These are phyloP conservation scores for Orbicella faveolata DNA, from an alignment of 64 coral and sea anemone species.

Conservation along the genomic window DNA sequence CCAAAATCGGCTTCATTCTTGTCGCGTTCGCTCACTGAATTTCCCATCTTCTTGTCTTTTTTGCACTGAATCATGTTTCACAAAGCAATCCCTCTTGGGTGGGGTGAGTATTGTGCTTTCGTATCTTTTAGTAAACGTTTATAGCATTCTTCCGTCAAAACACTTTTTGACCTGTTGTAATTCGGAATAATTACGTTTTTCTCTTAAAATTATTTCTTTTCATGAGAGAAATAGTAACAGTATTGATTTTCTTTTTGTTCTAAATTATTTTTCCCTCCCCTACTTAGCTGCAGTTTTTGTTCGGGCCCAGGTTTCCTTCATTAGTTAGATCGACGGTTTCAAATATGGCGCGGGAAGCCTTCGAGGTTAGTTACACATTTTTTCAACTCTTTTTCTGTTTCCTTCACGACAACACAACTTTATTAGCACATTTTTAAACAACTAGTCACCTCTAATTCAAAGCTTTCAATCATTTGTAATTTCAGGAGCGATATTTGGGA, in stretches of 20 bases:
- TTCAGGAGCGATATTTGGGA: slow-evolving; percentile 13
- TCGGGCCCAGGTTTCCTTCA: neutral
- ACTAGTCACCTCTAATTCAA: neutral
- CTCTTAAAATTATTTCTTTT: neutral
- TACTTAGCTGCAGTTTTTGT: neutral
- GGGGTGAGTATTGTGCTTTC: neutral
- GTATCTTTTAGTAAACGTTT: neutral
- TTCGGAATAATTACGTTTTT: neutral
- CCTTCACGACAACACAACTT: neutral
- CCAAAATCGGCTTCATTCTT: slow-evolving; percentile 24
- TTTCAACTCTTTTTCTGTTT: neutral
- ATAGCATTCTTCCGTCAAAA: neutral
- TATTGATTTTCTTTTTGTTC: neutral
- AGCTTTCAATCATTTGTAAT: neutral
- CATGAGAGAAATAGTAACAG: neutral
- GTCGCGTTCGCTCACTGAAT: slow-evolving; percentile 17
- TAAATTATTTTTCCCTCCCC: slow-evolving; percentile 1
- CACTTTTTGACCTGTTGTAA: neutral
- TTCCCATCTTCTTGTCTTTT: neutral
- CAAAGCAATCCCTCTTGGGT: neutral
- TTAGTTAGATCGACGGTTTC: slow-evolving; percentile 9
- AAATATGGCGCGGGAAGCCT: slow-evolving; percentile 76
- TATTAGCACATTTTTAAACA: neutral
- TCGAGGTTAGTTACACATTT: neutral
- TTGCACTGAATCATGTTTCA: neutral